phyloP scores from a whole-genome alignment of 2,888 invertebrate species.

The Meloe dianella region DNA sequence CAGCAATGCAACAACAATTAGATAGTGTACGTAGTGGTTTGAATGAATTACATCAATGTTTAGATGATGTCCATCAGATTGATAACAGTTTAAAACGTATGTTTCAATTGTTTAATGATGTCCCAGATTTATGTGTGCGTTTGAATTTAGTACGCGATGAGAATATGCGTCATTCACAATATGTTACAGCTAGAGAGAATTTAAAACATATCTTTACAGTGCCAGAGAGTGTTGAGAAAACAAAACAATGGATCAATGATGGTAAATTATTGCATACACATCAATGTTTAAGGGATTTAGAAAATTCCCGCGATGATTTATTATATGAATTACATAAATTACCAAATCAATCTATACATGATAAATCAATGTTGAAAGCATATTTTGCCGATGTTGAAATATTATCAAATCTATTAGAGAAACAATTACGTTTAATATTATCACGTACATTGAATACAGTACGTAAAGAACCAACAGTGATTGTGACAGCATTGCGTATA shows the following conservation, averaged over 20 bases:
- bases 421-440: slow-evolving; percentile 88
- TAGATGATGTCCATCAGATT: slow-evolving; percentile 83
- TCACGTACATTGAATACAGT: slow-evolving; percentile 92
- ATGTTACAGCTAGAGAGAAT: slow-evolving; percentile 97
- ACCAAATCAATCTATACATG: slow-evolving; percentile 87
- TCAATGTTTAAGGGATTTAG: slow-evolving; percentile 93
- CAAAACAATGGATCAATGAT: slow-evolving; percentile 91
- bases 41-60: slow-evolving; percentile 84
- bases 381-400: slow-evolving; percentile 96
- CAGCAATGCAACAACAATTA: slow-evolving; percentile 97
- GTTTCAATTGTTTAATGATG: slow-evolving; percentile 73
- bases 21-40: slow-evolving; percentile 96
- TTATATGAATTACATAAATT: slow-evolving; percentile 92
- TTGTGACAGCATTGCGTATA: slow-evolving; percentile 94
- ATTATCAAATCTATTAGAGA: slow-evolving; percentile 85
- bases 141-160: slow-evolving; percentile 88
- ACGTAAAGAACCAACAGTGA: slow-evolving; percentile 90
- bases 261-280: slow-evolving; percentile 95
- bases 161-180: slow-evolving; percentile 93
- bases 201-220: slow-evolving; percentile 98
- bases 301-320: slow-evolving; percentile 95
- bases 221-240: slow-evolving; percentile 93
- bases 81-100: slow-evolving; percentile 76
- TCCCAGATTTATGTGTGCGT: slow-evolving; percentile 80
- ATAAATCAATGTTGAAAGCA: slow-evolving; percentile 90